Base-by-base conservation (phyloP, 2,888 invertebrate genomes). In the Drosophila villosipedis region DNA sequence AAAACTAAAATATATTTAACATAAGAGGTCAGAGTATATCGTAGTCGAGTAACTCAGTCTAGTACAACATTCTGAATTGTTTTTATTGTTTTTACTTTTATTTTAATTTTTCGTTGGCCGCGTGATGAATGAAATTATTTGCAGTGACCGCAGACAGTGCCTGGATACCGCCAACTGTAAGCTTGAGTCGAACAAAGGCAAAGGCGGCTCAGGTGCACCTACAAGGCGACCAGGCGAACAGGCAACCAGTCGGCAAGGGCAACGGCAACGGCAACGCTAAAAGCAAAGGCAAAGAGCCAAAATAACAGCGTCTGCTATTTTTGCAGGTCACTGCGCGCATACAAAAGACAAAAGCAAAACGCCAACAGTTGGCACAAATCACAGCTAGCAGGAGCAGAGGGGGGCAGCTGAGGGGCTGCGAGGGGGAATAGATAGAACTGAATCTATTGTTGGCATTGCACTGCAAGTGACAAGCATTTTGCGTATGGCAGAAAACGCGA, bases 241-340 rank as follows among this genome's bases (percentile, higher is more conserved):
- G 43, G 25, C 58, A n/a, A 14, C 12, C 14, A 31, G 12, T 7
- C 65, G 16, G 25, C 25, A 41, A 41, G 2, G 9, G 39, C 9
- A n/a, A 41, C 5, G 4, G 41, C 10, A 39, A 41, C n/a, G 5
- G 41, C 2, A 41, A 41, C n/a, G 47, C 16, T 47, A 47, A 25
- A 16, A 54, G 54, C 43, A 39, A 19, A 41, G 41, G 57, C 60
- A 68, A 68, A 68, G 65, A 66, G 78, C 76, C 70, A 83, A 86
- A 89, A 87, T 83, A 83, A 80, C 65, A 79, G 80, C 85, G 92
- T 91, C 92, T 92, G 92, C 91, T 87, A 82, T 88, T 92, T 92
- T 91, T 83, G 91, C 92, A 91, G 92, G 92, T 92, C 92, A 92
- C 90, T 92, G 92, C 83, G 91, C 91, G 84, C 84, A 86, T 79